Percentiles rank a stretch among this genome's conserved stretches.
Conservation (phyloP, 2,113 vertebrate species). For the Aspiorhynchus laticeps region DNA sequence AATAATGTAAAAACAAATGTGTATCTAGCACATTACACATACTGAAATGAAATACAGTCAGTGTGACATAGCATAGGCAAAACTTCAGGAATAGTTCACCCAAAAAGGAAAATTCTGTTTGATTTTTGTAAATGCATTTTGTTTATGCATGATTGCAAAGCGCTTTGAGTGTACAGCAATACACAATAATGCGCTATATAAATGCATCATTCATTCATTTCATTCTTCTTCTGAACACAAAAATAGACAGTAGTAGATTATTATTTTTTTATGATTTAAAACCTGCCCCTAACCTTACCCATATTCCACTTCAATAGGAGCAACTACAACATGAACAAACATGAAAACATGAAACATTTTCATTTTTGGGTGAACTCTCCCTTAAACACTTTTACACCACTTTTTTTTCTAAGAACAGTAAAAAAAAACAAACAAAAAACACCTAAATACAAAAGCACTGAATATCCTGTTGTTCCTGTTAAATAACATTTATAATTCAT, state of each 20-base stretch:
- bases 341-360: no score
- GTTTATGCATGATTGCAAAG: no score
- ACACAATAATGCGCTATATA: no score
- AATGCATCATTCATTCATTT: no score
- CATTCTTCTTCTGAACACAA: no score
- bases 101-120: background rate
- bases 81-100: background rate
- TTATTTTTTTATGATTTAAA: no score
- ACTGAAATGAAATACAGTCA: background rate
- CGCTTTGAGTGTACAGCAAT: no score
- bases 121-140: no score
- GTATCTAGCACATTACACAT: background rate
- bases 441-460: background rate
- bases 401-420: background rate
- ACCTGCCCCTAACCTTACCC: no score
- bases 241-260: no score
- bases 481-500: background rate
- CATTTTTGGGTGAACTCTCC: background rate
- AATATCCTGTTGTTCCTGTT: background rate
- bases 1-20: background rate
- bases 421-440: background rate
- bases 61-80: background rate
- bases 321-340: no score
- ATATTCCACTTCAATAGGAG: no score
- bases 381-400: background rate